phyloP scores from a whole-genome alignment of 2,888 invertebrate genomes.

The Cremastinae sp. region DNA sequence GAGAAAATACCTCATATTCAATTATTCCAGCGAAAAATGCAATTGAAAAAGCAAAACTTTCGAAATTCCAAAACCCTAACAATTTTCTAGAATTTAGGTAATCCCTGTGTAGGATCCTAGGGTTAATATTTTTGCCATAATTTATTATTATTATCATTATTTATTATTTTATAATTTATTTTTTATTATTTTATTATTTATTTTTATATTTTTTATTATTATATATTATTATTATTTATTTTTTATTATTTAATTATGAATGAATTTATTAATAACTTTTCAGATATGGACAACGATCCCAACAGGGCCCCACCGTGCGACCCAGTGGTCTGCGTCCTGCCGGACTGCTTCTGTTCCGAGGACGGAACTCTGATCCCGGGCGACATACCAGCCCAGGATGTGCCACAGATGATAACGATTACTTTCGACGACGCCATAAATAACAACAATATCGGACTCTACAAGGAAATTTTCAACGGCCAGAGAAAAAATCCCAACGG shows the following conservation, averaged over 20 bases:
- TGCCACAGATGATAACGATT: conserved; percentile 96
- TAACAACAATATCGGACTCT: conserved; percentile 96
- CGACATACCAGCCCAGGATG: conserved; percentile 90
- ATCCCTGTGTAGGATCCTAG: too few species aligned
- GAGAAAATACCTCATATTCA: too few species aligned
- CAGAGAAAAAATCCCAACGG: conserved; percentile 96
- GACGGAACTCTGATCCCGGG: conserved; percentile 94
- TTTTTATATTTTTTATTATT: too few species aligned
- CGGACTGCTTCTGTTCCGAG: conserved; percentile 97
- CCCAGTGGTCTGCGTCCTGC: conserved; percentile 91
- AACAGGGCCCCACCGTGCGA: conserved; percentile 96
- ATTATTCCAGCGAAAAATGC: too few species aligned
- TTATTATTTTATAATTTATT: too few species aligned
- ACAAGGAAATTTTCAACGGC: conserved; percentile 95
- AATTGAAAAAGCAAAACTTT: too few species aligned
- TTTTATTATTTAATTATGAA: background rate
- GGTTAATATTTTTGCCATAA: too few species aligned
- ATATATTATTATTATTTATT: background rate
- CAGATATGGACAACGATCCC: conserved; percentile 94
- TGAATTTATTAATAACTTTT: conserved; percentile 55
- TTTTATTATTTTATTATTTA: background rate
- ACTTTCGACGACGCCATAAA: conserved; percentile 97
- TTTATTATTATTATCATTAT: too few species aligned
- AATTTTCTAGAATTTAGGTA: too few species aligned
- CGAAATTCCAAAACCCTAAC: too few species aligned